These are phyloP conservation scores for Eumerus sabulonum DNA, from an alignment of 2,888 invertebrate species.

Conservation along the genomic window DNA sequence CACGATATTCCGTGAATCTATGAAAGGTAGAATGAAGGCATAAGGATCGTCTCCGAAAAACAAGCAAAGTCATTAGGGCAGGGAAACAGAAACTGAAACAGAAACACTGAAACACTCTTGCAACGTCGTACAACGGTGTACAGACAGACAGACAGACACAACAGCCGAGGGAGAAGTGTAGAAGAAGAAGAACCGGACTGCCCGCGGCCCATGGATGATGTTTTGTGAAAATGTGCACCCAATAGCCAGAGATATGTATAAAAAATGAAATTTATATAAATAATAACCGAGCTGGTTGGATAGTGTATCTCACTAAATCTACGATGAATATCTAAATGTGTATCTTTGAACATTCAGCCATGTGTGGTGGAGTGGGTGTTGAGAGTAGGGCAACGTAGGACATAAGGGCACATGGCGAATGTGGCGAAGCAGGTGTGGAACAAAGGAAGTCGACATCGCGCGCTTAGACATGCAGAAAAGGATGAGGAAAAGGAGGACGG, in stretches of 20 bases:
- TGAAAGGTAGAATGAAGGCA: slow-evolving; percentile 45
- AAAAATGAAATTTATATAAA: slow-evolving; percentile 49
- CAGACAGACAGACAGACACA: too few species aligned
- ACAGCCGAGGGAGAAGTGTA: background rate
- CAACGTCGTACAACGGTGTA: background rate
- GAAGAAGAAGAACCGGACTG: slow-evolving; percentile 40
- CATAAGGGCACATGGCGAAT: slow-evolving; percentile 26
- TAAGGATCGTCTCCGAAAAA: slow-evolving; percentile 56
- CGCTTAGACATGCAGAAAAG: slow-evolving; percentile 68
- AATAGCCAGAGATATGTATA: slow-evolving; percentile 31
- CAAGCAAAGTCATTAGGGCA: slow-evolving; percentile 66
- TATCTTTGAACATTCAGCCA: slow-evolving; percentile 48
- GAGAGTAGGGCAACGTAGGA: slow-evolving; percentile 13
- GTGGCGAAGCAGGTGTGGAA: slow-evolving; percentile 60
- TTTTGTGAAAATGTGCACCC: slow-evolving; percentile 65
- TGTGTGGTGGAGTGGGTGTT: too few species aligned
- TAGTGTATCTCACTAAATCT: slow-evolving; percentile 49
- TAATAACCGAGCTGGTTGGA: slow-evolving; percentile 48
- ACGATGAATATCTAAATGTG: slow-evolving; percentile 64
- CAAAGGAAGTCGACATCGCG: slow-evolving; percentile 69
- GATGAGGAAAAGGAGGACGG: too few species aligned
- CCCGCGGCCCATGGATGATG: slow-evolving; percentile 62
- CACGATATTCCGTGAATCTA: slow-evolving; percentile 23
- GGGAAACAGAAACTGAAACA: slow-evolving; percentile 55
- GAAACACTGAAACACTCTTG: slow-evolving; percentile 27